These are phyloP conservation scores for Microcebus griseorufus DNA, from an alignment of 2,113 vertebrate genomes.

Conservation along the genomic window DNA sequence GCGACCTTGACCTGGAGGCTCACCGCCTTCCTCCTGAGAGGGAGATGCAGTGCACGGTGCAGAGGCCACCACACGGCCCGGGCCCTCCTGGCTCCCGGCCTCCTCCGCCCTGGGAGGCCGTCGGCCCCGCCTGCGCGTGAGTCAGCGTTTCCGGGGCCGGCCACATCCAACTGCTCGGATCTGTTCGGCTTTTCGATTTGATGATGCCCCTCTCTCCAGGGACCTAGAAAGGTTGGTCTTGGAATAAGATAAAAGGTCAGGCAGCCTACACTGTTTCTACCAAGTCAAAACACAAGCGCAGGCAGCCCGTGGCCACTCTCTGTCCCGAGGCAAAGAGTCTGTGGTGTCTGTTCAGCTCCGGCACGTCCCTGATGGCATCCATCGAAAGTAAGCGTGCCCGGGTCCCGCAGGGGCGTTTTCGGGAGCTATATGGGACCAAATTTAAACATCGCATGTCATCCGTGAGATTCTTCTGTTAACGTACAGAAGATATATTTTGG, in stretches of 20 bases:
- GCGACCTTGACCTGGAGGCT: constrained; percentile 76
- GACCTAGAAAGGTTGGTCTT: constrained; percentile 46
- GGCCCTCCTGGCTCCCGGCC: not conserved
- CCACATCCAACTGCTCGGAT: not conserved
- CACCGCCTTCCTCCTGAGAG: constrained; percentile 69
- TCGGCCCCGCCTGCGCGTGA: not conserved
- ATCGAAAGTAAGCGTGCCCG: accelerated
- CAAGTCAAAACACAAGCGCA: constrained; percentile 38
- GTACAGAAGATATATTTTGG: too few species aligned
- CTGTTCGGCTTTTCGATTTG: constrained; percentile 53
- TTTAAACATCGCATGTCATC: not conserved
- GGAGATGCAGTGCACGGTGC: not conserved
- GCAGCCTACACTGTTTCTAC: constrained; percentile 38
- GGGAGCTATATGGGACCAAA: not conserved
- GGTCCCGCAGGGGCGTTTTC: not conserved
- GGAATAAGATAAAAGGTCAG: constrained; percentile 64
- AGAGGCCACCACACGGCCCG: not conserved
- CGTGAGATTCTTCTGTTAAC: not conserved
- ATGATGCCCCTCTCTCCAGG: constrained; percentile 42
- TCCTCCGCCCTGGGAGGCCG: not conserved
- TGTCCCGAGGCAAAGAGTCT: not conserved
- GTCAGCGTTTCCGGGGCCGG: not conserved
- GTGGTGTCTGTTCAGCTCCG: not conserved
- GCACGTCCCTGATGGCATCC: accelerated
- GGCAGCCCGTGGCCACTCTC: not conserved